Conservation (phyloP, 35 echinoderm and acorn worm species). For the Antedon bifida region DNA sequence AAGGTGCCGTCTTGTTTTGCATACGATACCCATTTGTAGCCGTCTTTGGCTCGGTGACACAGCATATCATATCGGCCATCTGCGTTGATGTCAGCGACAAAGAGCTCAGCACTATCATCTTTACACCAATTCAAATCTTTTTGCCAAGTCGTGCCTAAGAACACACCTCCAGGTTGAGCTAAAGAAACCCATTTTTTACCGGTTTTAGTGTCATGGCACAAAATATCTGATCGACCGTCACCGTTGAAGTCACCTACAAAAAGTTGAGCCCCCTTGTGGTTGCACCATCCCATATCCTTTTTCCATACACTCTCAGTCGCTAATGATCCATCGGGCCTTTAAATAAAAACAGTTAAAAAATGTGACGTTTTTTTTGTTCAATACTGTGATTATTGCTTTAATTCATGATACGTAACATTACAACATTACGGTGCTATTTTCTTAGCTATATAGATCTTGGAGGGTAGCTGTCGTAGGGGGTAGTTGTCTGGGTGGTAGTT, state of each 20-base stretch:
- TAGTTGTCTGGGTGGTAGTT: no score
- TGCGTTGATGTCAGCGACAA: background rate
- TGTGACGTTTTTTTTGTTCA: no score
- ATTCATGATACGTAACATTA: no score
- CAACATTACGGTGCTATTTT: no score
- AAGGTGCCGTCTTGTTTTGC: background rate
- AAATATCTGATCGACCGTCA: background rate
- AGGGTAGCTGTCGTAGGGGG: no score
- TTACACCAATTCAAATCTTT: background rate
- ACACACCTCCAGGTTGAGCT: background rate
- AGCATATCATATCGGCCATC: background rate
- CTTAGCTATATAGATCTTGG: no score
- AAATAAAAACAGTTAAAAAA: no score
- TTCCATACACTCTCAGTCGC: background rate
- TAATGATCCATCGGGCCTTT: no score
- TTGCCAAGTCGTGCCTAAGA: background rate
- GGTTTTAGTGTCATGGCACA: slow-evolving; percentile 7
- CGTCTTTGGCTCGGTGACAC: background rate
- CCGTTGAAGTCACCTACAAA: slow-evolving; percentile 23
- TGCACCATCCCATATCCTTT: background rate
- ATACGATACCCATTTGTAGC: background rate
- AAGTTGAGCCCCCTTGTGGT: background rate
- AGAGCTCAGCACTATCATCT: background rate
- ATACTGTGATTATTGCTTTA: no score
- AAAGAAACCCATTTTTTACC: slow-evolving; percentile 8